Percentiles rank a stretch among this genome's conserved stretches.
These are phyloP conservation scores for Scytalopus superciliaris DNA, from an alignment of 2,113 vertebrate genomes.

Conservation along the genomic window DNA sequence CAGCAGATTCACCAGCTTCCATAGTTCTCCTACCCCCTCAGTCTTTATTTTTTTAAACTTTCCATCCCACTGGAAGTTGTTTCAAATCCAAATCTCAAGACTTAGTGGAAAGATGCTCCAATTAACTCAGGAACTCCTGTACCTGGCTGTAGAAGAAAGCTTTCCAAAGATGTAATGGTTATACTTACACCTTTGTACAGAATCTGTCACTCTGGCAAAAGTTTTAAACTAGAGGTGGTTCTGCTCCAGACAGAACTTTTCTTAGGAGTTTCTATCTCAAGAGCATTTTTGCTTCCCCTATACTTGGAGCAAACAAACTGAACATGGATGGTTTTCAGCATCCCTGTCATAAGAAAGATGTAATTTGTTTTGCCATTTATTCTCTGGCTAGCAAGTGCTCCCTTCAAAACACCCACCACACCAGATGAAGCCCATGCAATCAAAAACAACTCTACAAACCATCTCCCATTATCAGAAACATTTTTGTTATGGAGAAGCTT, in stretches of 20 bases:
- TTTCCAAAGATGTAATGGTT: background rate
- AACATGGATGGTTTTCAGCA: accelerated
- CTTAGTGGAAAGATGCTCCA: background rate
- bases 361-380: background rate
- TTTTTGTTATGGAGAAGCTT: background rate
- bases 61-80: background rate
- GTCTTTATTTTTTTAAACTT: background rate
- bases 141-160: background rate
- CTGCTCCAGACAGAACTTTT: background rate
- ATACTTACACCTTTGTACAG: accelerated
- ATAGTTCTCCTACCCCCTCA: background rate
- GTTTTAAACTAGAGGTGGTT: background rate
- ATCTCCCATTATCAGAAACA: background rate
- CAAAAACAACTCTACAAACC: background rate
- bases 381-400: background rate
- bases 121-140: background rate
- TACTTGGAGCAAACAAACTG: background rate
- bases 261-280: background rate
- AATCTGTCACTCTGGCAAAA: background rate
- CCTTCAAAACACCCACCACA: background rate
- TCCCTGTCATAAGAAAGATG: background rate
- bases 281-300: background rate
- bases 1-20: background rate
- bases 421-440: background rate
- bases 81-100: background rate